Conservation (phyloP, 1,140 invertebrate genomes). For the Drosophila parabipectinata region DNA sequence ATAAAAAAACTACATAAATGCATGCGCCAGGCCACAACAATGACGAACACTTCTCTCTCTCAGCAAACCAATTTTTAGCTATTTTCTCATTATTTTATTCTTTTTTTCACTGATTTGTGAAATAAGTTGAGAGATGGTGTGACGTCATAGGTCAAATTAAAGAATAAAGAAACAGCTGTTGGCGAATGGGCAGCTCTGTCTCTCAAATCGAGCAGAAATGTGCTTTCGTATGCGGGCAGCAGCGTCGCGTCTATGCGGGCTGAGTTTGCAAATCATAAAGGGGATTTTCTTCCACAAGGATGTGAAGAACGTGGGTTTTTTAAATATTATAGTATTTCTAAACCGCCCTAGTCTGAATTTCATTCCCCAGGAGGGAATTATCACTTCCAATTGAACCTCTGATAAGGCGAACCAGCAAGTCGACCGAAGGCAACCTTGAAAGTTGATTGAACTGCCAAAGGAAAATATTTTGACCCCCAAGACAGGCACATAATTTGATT, state of each 20-base stretch:
- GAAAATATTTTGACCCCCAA: constrained; percentile 72
- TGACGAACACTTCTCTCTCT: constrained; percentile 10
- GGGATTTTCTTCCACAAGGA: background rate
- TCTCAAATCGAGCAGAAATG: background rate
- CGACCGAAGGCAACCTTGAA: constrained; percentile 62
- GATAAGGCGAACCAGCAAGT: constrained; percentile 4
- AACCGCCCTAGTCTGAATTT: background rate
- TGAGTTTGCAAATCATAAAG: too few relatives aligned
- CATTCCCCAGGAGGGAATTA: constrained; percentile 7
- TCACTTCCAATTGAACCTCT: constrained; percentile 15
- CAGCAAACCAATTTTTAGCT: constrained; percentile 8
- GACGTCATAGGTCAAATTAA: constrained; percentile 39
- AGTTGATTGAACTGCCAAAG: constrained; percentile 73
- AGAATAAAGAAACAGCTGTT: constrained; percentile 24
- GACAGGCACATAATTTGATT: constrained; percentile 68
- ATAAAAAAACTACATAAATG: background rate
- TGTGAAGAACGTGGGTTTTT: background rate
- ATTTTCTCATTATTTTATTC: background rate
- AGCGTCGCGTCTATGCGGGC: background rate
- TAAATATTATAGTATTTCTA: too few relatives aligned
- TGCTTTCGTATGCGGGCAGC: background rate
- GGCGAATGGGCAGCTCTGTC: constrained; percentile 13
- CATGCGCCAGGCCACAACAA: constrained; percentile 1
- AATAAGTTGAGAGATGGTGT: constrained; percentile 26
- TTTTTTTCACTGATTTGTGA: constrained; percentile 36